These are phyloP conservation scores for Lithobius niger DNA, from an alignment of 1,140 invertebrate genomes.

Conservation along the genomic window DNA sequence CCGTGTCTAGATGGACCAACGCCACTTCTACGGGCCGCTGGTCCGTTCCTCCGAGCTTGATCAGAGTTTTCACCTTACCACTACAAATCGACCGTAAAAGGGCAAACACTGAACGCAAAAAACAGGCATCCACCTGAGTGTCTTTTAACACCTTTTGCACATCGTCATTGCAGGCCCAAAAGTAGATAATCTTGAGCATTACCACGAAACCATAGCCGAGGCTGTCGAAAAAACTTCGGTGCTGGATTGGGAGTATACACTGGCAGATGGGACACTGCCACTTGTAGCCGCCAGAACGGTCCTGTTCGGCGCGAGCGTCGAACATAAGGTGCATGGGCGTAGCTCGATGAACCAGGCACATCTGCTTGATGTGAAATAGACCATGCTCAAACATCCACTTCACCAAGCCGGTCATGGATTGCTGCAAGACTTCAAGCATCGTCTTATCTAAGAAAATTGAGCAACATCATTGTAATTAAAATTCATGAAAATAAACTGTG, in stretches of 20 bases:
- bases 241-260: neutral
- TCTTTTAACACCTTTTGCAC: constrained; percentile 2
- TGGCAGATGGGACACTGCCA: constrained; percentile 9
- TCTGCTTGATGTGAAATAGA: constrained; percentile 1
- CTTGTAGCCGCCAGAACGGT: constrained; percentile 8
- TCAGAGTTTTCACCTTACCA: neutral
- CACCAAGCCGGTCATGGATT: neutral
- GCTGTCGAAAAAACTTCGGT: constrained; percentile 9
- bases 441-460: neutral
- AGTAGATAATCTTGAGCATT: constrained; percentile 4
- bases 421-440: neutral
- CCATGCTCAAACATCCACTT: constrained; percentile 13
- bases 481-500: neutral
- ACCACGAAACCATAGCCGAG: neutral
- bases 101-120: constrained; percentile 7
- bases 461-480: neutral
- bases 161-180: constrained; percentile 9
- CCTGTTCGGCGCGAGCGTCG: neutral
- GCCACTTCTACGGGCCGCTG: constrained; percentile 1
- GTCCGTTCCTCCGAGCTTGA: constrained; percentile 3
- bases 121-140: neutral
- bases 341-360: neutral
- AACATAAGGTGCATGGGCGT: constrained; percentile 3
- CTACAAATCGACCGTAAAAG: constrained; percentile 1
- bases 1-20: neutral